Conservation (phyloP, 2,113 vertebrate species). For the Pristiophorus japonicus region DNA sequence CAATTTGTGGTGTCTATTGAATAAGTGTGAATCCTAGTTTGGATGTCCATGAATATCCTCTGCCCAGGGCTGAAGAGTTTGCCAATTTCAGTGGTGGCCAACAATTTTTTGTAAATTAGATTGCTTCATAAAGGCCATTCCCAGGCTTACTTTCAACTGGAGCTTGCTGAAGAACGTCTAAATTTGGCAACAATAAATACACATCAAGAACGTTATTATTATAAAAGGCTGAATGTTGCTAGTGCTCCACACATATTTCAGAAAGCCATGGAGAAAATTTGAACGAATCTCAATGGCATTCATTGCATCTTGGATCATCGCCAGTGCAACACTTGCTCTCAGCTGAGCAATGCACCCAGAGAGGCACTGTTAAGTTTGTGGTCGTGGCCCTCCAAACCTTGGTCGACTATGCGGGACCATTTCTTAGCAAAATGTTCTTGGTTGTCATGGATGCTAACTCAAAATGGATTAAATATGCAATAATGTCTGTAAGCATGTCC, state of each 20-base stretch:
- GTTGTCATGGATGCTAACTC: too few relatives aligned
- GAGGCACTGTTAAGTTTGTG: too few relatives aligned
- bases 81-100: not conserved
- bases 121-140: not conserved
- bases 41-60: not conserved
- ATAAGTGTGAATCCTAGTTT: not conserved
- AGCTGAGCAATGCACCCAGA: too few relatives aligned
- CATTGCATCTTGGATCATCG: not conserved
- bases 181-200: not conserved
- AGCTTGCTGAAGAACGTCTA: not conserved
- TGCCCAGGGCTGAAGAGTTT: not conserved
- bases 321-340: too few relatives aligned
- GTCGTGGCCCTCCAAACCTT: too few relatives aligned
- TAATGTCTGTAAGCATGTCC: too few relatives aligned
- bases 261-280: not conserved
- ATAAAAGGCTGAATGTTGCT: not conserved
- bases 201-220: not conserved
- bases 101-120: not conserved
- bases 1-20: not conserved
- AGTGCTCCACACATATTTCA: not conserved
- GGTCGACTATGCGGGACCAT: too few relatives aligned
- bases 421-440: too few relatives aligned
- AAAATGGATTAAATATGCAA: too few relatives aligned
- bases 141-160: not conserved
- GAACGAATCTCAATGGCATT: not conserved